Evolutionary conservation across 2,888 invertebrate genomes (phyloP), one percentile per base, ranked within the genome.

Genomic region (Caenorhabditis imperialis): DNA sequence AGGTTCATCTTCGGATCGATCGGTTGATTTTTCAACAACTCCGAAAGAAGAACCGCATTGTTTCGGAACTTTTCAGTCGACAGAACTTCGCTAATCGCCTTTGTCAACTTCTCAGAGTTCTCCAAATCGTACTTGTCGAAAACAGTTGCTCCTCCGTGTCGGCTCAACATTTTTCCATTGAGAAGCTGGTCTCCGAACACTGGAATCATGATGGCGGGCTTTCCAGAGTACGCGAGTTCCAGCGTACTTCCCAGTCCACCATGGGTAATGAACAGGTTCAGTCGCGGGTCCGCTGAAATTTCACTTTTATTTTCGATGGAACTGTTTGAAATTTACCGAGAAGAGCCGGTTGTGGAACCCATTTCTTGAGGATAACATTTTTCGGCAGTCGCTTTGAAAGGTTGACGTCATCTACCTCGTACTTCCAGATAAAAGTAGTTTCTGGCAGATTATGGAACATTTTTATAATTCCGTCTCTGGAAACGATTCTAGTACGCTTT

Each of bases 361-460:
- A 67, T 35, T 67, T 69, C 38, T 53, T 69, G 44, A 69, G 42
- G 33, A 54, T 22, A 5, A 55, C 55, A 55, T 65, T 65, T 35
- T 38, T 51, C 14, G 69, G 60, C n/a, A 67, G 55, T 25, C 22
- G 48, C 45, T 51, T 53, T 20, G 44, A 18, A 20, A 67, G 25
- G 3, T 42, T 37, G 42, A 22, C 37, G 27, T 57, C 67, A 30
- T 67, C 57, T 10, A 25, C 51, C 53, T 69, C 58, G 45, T 69
- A 69, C 47, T 69, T 74, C 67, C 69, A 74, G 23, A 69, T 69
- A 44, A 74, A 69, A 16, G 63, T 63, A 37, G 30, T 58, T 30
- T 63, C 63, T 25, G 62, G 54, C 18, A 62, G 53, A 14, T 33
- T 50, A 18, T 47, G 35, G 25, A 67, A 57, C 55, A 67, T 51